phyloP scores from a whole-genome alignment of 2,113 vertebrate species.

The Sander lucioperca region DNA sequence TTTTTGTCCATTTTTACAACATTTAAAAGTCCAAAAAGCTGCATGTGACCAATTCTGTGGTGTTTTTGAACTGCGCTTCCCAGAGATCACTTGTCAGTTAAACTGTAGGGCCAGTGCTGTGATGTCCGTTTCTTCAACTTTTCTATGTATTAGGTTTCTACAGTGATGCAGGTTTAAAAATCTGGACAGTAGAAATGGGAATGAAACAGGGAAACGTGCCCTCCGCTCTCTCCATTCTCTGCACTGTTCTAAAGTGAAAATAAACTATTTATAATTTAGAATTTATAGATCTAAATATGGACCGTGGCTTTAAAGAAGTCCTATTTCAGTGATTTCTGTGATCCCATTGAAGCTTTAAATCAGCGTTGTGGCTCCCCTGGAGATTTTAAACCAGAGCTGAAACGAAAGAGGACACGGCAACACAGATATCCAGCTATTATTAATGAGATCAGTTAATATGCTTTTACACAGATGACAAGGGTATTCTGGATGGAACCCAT shows the following conservation, averaged over 20 bases:
- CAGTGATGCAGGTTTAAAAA: constrained; percentile 17
- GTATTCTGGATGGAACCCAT: constrained; percentile 71
- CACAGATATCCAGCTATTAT: constrained; percentile 68
- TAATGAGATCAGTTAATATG: constrained; percentile 72
- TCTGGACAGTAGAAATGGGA: not conserved
- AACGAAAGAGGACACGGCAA: constrained; percentile 74
- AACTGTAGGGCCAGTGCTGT: not conserved
- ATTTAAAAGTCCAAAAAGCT: not conserved
- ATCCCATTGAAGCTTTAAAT: constrained; percentile 53
- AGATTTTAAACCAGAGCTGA: constrained; percentile 58
- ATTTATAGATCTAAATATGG: not conserved
- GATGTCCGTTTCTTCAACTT: constrained; percentile 15
- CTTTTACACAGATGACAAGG: constrained; percentile 69
- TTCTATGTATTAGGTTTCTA: constrained; percentile 1
- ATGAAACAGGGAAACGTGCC: not conserved
- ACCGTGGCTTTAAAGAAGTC: constrained; percentile 25
- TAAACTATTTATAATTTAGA: not conserved
- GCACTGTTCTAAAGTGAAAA: not conserved
- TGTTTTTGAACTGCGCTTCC: constrained; percentile 10
- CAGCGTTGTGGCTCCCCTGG: constrained; percentile 55
- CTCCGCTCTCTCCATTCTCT: not conserved
- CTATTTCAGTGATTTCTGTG: constrained; percentile 33
- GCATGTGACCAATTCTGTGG: not conserved
- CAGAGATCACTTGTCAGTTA: constrained; percentile 4
- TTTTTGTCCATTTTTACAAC: not conserved